Conservation (phyloP, 2,888 invertebrate species). For the Kryphioiulus occultus region DNA sequence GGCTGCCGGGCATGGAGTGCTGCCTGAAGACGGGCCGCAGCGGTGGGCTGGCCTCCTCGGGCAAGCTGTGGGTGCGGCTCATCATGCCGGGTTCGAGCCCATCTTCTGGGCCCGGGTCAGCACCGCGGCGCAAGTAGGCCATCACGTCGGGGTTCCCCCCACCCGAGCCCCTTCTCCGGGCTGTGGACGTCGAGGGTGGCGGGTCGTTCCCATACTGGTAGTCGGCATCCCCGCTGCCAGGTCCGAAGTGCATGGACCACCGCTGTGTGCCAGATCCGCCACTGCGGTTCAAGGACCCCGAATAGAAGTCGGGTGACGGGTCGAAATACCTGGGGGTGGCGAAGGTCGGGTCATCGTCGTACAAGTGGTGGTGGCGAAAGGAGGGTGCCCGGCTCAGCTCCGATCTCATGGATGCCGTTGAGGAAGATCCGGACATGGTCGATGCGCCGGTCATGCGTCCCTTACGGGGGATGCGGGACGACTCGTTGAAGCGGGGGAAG, state of each 20-base stretch:
- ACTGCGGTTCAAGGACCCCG: background rate
- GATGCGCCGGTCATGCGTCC: background rate
- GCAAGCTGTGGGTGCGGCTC: conserved; percentile 50
- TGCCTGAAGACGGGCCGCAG: conserved; percentile 44
- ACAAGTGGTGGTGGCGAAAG: conserved; percentile 33
- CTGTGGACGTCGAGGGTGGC: background rate
- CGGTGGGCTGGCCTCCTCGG: conserved; percentile 44
- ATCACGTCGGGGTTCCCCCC: conserved; percentile 29
- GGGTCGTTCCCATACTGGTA: background rate
- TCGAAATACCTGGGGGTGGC: background rate
- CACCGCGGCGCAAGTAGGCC: background rate
- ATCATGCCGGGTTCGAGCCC: background rate
- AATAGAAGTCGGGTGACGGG: conserved; percentile 29
- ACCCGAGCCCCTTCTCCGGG: conserved; percentile 18
- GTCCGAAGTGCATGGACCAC: conserved; percentile 48
- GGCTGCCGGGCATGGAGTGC: conserved; percentile 44
- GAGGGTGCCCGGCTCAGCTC: background rate
- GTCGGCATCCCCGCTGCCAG: background rate
- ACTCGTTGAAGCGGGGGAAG: conserved; percentile 85
- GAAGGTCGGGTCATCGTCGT: conserved; percentile 19
- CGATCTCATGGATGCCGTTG: conserved; percentile 11
- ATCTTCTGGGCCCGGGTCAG: background rate
- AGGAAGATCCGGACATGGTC: background rate
- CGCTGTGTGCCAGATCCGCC: background rate
- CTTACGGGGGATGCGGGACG: conserved; percentile 47